Conservation (phyloP, 2,888 invertebrate species). For the Euspilapteryx auroguttella region DNA sequence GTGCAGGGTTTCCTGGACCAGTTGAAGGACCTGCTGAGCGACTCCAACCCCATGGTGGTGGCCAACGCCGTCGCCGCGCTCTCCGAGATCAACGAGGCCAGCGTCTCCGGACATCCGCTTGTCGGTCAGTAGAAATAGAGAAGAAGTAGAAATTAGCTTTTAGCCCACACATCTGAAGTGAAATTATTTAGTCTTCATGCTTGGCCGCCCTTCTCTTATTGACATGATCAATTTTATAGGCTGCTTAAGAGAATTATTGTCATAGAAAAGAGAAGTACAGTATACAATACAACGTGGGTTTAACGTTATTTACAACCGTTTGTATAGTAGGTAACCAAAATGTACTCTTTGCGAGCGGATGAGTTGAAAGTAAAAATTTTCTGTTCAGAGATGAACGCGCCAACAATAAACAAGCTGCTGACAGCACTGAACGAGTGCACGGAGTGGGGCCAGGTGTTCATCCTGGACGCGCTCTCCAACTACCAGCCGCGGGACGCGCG, state of each 20-base stretch:
- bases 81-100: slow-evolving; percentile 97
- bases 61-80: slow-evolving; percentile 99
- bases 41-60: slow-evolving; percentile 99
- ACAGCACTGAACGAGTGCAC: slow-evolving; percentile 99
- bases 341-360: no score
- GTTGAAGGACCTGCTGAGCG: slow-evolving; percentile 93
- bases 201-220: no score
- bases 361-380: no score
- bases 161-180: no score
- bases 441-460: slow-evolving; percentile 99
- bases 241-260: no score
- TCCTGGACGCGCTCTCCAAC: slow-evolving; percentile 95
- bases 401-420: slow-evolving; percentile 95
- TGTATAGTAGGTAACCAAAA: no score
- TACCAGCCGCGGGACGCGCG: slow-evolving; percentile 96
- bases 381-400: slow-evolving; percentile 95
- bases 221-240: no score
- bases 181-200: no score
- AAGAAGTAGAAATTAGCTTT: no score
- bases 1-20: slow-evolving; percentile 97
- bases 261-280: no score
- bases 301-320: no score
- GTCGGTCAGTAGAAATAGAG: slow-evolving; percentile 64
- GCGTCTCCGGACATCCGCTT: slow-evolving; percentile 90
- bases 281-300: no score